Evolutionary conservation across 1,140 invertebrate genomes (phyloP), one percentile per base, ranked within the genome.

Genomic region (Eriocheir sinensis): DNA sequence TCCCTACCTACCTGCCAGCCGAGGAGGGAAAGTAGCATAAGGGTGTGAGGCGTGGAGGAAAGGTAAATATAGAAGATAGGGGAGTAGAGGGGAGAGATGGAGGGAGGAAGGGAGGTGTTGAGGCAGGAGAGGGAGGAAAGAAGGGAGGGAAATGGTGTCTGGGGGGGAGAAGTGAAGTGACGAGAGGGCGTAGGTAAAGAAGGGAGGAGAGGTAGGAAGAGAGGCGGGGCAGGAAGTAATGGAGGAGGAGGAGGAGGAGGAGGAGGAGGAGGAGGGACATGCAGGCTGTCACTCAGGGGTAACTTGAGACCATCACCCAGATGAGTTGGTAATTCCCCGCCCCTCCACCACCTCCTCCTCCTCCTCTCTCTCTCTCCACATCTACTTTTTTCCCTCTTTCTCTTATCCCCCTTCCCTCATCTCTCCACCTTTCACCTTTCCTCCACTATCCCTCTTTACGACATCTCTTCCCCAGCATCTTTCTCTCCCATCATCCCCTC

Each of bases 251-350:
- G 53, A 72, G 30, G 89, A 90, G 34, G 34, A 32, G 40, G 48
- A 36, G 9, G 83, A 93, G 34, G 83, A 60, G 88, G 83, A 36
- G 83, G 60, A 53, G 44, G 53, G 44, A 89, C 83, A 89, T 88
- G 92, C 83, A 93, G 92, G 92, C 92, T 93, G 92, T 93, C 92
- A 93, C 92, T 93, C 92, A 93, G 17, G 32, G 92, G 92, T 53
- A 93, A 93, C 92, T 88, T 93, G 92, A 93, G 92, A 93, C 48
- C 83, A 89, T 93, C 92, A 89, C 30, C 92, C 92, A 93, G 92
- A 93, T 86, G 92, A 93, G 92, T 44, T 93, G 83, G 92, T 93
- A 93, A 89, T 93, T 89, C 38, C 85, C 83, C 92, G 27, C 34
- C 41, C 48, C 83, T 36, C 32, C 36, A 8, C 34, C 30, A 36